These are phyloP conservation scores for Calonectris borealis DNA, from an alignment of 2,113 vertebrate species.

Conservation along the genomic window DNA sequence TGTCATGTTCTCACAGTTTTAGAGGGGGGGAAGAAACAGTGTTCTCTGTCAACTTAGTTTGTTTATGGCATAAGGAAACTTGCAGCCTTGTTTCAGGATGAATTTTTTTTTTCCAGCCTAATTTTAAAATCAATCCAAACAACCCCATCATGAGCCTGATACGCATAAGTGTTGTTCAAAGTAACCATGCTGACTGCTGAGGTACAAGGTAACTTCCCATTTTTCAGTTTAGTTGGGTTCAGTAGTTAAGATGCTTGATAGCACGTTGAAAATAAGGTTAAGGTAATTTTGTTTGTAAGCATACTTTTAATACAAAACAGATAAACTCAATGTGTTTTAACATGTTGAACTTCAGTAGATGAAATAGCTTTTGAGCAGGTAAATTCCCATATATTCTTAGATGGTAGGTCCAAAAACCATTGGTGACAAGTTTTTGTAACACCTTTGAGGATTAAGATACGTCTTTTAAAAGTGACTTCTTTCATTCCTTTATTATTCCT, in stretches of 20 bases:
- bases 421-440: not conserved
- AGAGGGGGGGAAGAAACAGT: not conserved
- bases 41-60: not conserved
- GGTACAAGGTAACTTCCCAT: not conserved
- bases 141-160: not conserved
- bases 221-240: not conserved
- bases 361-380: not conserved
- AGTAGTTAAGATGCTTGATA: not conserved
- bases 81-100: not conserved
- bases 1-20: constrained; percentile 55
- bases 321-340: not conserved
- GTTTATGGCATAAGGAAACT: not conserved
- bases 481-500: not conserved
- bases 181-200: not conserved
- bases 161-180: not conserved
- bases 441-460: not conserved
- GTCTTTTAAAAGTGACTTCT: not conserved
- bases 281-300: not conserved
- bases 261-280: not conserved
- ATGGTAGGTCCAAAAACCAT: not conserved
- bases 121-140: not conserved
- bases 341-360: not conserved
- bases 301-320: not conserved
- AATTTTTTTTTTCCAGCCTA: not conserved
- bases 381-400: not conserved